Evolutionary conservation across 2,797 vertebrate species (phyloP).

Genomic region (Premnoplex brunnescens): DNA sequence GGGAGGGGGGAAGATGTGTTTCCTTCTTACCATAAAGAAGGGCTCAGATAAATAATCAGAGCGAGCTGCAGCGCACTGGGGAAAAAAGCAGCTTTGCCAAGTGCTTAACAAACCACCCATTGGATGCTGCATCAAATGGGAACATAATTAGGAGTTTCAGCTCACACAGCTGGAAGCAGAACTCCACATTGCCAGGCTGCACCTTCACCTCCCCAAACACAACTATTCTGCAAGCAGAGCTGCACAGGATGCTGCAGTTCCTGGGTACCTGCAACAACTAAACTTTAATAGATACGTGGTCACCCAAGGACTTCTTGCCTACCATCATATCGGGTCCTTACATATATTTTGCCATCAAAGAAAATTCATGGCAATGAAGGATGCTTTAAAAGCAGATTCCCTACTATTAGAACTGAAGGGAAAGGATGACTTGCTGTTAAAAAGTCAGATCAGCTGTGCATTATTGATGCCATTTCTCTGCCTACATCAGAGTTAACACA

Average conservation of each 20-base stretch:
- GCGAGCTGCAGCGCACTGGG: background rate
- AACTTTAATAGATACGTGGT: fast-evolving
- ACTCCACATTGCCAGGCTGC: background rate
- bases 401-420: background rate
- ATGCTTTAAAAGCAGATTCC: background rate
- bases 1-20: background rate
- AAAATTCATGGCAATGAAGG: background rate
- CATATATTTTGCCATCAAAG: background rate
- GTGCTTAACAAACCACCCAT: background rate
- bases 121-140: background rate
- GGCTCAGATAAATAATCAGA: background rate
- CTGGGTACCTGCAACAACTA: background rate
- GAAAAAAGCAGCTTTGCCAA: background rate
- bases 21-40: background rate
- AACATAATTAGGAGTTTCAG: background rate
- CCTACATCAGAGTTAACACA: background rate
- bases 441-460: background rate
- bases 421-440: background rate
- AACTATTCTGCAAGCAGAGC: background rate
- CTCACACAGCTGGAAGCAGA: background rate
- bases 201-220: background rate
- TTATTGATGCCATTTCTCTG: background rate
- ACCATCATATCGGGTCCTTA: fast-evolving
- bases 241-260: fast-evolving
- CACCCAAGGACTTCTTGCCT: background rate